Percentiles rank a stretch among this genome's conserved stretches.
phyloP scores from a whole-genome alignment of 2,797 vertebrate genomes.

The Lutjanus campechanus region DNA sequence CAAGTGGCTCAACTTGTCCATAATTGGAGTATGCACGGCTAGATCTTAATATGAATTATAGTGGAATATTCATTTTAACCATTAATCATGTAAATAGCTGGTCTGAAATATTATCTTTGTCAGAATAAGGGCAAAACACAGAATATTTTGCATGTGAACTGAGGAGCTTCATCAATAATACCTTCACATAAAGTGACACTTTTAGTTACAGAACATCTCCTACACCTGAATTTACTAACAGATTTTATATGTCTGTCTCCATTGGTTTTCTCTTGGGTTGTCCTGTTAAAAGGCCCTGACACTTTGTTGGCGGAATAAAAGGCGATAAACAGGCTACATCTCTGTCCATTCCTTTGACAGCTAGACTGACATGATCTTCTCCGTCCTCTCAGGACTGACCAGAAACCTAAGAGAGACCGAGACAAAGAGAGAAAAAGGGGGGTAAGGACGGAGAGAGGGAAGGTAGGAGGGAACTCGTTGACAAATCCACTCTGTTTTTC shows the following conservation, averaged over 20 bases:
- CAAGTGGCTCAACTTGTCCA: no score
- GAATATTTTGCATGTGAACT: no score
- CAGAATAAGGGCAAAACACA: no score
- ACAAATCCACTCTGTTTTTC: conserved; percentile 81
- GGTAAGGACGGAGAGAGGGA: conserved; percentile 37
- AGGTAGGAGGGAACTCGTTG: conserved; percentile 63
- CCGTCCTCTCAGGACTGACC: conserved; percentile 23
- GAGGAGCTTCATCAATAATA: conserved; percentile 39
- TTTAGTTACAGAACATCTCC: conserved; percentile 3
- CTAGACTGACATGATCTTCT: conserved; percentile 13
- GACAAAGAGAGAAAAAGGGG: conserved; percentile 48
- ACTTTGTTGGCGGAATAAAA: conserved; percentile 35
- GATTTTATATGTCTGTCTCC: conserved; percentile 38
- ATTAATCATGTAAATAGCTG: no score
- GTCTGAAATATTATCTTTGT: no score
- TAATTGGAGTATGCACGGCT: no score
- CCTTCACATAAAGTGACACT: conserved; percentile 21
- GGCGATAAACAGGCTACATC: conserved; percentile 26
- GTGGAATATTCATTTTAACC: no score
- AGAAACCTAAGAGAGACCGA: conserved; percentile 41
- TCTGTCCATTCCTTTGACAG: conserved; percentile 38
- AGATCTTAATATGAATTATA: no score
- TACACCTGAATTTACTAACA: conserved; percentile 25
- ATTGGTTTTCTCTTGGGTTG: conserved; percentile 9
- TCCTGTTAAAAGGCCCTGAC: conserved; percentile 18